phyloP scores from a whole-genome alignment of 2,113 vertebrate species.

The Gymnarchus niloticus region DNA sequence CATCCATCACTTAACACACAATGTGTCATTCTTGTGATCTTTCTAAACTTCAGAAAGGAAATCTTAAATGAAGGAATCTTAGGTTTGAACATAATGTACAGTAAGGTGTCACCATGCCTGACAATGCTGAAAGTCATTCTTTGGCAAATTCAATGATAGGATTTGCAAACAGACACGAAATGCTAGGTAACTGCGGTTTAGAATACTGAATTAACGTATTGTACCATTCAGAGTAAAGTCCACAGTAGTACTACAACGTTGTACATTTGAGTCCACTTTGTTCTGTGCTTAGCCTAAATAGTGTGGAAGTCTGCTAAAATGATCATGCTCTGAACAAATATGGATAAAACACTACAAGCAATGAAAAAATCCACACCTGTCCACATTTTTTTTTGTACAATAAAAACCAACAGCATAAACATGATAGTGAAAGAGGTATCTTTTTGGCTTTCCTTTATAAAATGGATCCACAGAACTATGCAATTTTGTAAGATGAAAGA shows the following conservation, averaged over 20 bases:
- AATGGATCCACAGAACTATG: neutral
- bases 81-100: slow-evolving; percentile 30
- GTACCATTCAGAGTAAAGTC: neutral
- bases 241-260: neutral
- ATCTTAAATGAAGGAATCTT: slow-evolving; percentile 39
- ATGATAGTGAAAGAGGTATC: neutral
- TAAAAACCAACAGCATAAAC: slow-evolving; percentile 10
- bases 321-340: neutral
- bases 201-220: neutral
- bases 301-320: neutral
- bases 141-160: neutral
- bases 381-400: neutral
- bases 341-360: neutral
- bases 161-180: neutral
- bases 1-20: slow-evolving; percentile 41
- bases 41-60: slow-evolving; percentile 41
- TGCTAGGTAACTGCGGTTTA: neutral
- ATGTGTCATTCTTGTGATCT: slow-evolving; percentile 43
- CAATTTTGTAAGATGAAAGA: slow-evolving; percentile 10
- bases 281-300: neutral
- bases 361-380: neutral
- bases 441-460: neutral
- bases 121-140: neutral
- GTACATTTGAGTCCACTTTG: neutral
- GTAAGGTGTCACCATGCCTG: slow-evolving; percentile 29